These are phyloP conservation scores for Sylvilagus floridanus DNA, from an alignment of 2,797 vertebrate genomes.

Conservation along the genomic window DNA sequence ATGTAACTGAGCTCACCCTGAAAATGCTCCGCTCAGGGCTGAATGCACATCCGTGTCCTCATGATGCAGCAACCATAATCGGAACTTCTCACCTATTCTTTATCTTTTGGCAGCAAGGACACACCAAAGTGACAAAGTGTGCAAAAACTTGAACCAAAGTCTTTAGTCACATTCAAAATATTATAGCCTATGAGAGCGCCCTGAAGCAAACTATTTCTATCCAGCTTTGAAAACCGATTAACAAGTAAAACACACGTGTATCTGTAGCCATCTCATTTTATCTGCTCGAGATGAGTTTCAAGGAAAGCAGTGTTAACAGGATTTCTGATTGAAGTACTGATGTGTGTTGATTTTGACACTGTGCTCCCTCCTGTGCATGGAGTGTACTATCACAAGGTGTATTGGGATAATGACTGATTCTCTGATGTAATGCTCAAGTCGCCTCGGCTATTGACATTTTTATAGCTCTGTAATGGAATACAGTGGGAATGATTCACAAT, in stretches of 20 bases:
- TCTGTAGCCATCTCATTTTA: slow-evolving; percentile 36
- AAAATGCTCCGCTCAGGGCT: not conserved
- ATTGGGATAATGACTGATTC: slow-evolving; percentile 35
- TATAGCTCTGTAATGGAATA: slow-evolving; percentile 47
- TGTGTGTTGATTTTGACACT: not conserved
- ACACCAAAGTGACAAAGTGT: slow-evolving; percentile 16
- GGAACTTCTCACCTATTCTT: not conserved
- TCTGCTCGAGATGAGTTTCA: slow-evolving; percentile 54
- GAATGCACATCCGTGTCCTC: not conserved
- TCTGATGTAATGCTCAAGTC: not conserved
- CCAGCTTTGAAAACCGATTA: slow-evolving; percentile 39
- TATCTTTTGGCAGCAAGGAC: not conserved
- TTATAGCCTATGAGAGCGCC: slow-evolving; percentile 22
- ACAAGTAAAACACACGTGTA: not conserved
- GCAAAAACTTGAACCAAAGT: slow-evolving; percentile 37
- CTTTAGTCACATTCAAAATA: slow-evolving; percentile 14
- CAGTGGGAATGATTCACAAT: slow-evolving; percentile 27
- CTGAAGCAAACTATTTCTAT: slow-evolving; percentile 56
- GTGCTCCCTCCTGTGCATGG: not conserved
- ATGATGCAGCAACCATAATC: not conserved
- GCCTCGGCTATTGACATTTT: slow-evolving; percentile 49
- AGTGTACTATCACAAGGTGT: not conserved
- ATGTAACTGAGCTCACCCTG: not conserved
- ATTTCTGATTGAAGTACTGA: slow-evolving; percentile 50
- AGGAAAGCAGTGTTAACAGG: slow-evolving; percentile 31